phyloP scores from a whole-genome alignment of 2,797 vertebrate genomes.

The Ibycter americanus region DNA sequence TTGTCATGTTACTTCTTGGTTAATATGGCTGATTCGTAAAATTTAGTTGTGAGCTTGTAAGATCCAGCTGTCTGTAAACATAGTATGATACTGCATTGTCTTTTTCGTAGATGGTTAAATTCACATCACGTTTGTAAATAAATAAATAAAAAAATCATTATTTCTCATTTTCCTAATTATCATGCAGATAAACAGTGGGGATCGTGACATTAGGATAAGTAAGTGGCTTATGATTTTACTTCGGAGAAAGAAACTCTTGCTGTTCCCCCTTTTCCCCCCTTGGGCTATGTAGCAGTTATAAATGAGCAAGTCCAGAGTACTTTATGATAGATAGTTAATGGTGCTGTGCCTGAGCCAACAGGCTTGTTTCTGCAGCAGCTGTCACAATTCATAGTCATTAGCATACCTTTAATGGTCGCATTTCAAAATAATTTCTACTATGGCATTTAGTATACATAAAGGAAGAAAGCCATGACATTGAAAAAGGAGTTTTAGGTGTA shows the following conservation, averaged over 20 bases:
- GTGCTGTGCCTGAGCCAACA: constrained; percentile 71
- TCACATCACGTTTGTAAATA: constrained; percentile 56
- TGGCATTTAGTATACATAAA: constrained; percentile 50
- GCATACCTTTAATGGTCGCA: constrained; percentile 75
- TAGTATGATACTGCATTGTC: not conserved
- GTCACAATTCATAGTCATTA: constrained; percentile 76
- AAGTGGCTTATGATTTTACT: constrained; percentile 74
- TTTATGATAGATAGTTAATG: constrained; percentile 77
- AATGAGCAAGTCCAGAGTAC: constrained; percentile 72
- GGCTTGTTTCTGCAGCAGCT: constrained; percentile 74
- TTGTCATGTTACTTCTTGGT: not conserved
- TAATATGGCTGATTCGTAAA: not conserved
- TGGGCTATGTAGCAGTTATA: constrained; percentile 71
- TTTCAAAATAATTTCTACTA: constrained; percentile 71
- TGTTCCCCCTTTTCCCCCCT: constrained; percentile 53
- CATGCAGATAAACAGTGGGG: constrained; percentile 79
- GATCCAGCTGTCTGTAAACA: not conserved
- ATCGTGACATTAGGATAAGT: constrained; percentile 76
- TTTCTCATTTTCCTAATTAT: constrained; percentile 77
- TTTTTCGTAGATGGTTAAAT: constrained; percentile 15
- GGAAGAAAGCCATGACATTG: constrained; percentile 43
- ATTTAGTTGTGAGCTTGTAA: not conserved
- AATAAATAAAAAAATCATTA: constrained; percentile 48
- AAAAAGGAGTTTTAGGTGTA: constrained; percentile 39
- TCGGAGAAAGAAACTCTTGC: constrained; percentile 67